Evolutionary conservation across 2,888 invertebrate species (phyloP), one percentile per base, ranked within the genome.

Genomic region (Melanostoma scalare): DNA sequence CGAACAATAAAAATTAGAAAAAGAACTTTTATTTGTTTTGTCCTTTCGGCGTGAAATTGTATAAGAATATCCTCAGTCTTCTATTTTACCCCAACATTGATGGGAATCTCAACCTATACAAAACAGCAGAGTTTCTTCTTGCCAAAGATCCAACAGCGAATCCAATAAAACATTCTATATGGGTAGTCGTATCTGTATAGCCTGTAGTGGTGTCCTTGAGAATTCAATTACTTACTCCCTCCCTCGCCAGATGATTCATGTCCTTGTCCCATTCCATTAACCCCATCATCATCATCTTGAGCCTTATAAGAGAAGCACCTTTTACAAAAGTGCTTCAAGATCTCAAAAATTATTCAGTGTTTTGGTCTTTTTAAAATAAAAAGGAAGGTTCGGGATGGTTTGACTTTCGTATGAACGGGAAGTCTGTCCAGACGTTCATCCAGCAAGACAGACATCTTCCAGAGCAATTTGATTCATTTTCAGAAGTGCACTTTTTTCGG

Each of bases 91-190:
- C 4, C 44, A 42, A 42, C 42, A 8, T n/a, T 42, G 44, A 46
- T 46, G 44, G n/a, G 42, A 52, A 48, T 50, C 71, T 71, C 50
- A 10, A 55, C 42, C 61, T 35, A 40, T 20, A n/a, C 46, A 61
- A 68, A 55, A 38, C 38, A 38, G 30, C 33, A 42, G 67, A 55
- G 33, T 73, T 61, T 20, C 30, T 53, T 68, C 53, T 35, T 44
- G 50, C n/a, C 10, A 55, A 63, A 53, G 20, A 63, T 76, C 58
- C 67, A 65, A 78, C 44, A 72, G 65, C 63, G 72, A 67, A 78
- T 78, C 72, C 73, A 79, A 74, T 79, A 79, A 48, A 79, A 68
- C 61, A 74, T 79, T 74, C 56, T 68, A 79, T 79, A 44, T 48
- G 38, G 60, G 10, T 40, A 58, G 50, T n/a, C n/a, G 31, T 42